Evolutionary conservation across 2,888 invertebrate species (phyloP).

Genomic region (Apamea sordens): DNA sequence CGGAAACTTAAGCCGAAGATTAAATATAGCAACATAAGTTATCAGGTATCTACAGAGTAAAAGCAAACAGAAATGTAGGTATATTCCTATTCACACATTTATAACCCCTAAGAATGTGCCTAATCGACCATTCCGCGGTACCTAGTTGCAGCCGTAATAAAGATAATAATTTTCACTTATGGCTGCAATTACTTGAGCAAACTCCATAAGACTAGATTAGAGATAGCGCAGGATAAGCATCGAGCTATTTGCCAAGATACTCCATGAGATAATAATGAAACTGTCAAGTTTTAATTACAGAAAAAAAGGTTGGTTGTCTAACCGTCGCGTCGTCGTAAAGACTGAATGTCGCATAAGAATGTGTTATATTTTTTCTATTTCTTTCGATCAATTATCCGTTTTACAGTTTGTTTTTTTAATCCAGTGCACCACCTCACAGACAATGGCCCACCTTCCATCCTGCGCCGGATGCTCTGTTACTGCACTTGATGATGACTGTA

Average conservation of each 20-base stretch:
- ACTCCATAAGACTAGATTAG: constrained; percentile 52
- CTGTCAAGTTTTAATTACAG: constrained; percentile 1
- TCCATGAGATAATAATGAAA: constrained; percentile 33
- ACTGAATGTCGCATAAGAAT: not conserved
- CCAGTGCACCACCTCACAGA: too few relatives aligned
- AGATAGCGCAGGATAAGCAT: constrained; percentile 49
- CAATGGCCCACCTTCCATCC: too few relatives aligned
- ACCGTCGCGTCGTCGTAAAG: not conserved
- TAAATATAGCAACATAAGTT: not conserved
- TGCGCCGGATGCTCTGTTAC: too few relatives aligned
- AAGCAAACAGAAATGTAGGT: not conserved
- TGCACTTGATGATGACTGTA: too few relatives aligned
- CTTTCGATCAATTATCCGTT: not conserved
- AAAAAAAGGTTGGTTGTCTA: not conserved
- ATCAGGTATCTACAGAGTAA: not conserved
- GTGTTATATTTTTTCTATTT: not conserved
- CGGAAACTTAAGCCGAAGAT: not conserved
- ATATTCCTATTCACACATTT: not conserved
- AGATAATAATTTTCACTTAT: constrained; percentile 55
- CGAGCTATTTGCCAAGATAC: constrained; percentile 46
- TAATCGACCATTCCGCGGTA: constrained; percentile 11
- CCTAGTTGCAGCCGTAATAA: constrained; percentile 30
- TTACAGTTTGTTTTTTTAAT: too few relatives aligned
- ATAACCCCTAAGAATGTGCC: constrained; percentile 12
- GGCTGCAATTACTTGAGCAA: constrained; percentile 40